These are phyloP conservation scores for Heliopora coerulea DNA, from an alignment of 92 coral and sea anemone species.

Conservation along the genomic window DNA sequence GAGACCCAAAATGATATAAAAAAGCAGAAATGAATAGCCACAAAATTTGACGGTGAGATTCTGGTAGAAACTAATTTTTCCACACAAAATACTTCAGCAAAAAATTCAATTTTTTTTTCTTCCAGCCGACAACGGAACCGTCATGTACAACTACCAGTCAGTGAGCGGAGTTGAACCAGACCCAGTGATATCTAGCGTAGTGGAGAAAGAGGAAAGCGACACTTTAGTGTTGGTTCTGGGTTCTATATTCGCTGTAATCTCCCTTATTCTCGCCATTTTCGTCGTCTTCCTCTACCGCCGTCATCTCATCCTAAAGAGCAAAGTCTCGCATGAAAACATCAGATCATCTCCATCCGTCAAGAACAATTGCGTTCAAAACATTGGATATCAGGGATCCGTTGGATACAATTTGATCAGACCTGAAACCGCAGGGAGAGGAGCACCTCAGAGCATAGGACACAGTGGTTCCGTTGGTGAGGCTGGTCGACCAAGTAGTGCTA, in stretches of 20 bases:
- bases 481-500: background rate
- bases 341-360: background rate
- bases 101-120: background rate
- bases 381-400: conserved; percentile 13
- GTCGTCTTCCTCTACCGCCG: conserved; percentile 4
- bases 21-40: no score
- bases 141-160: background rate
- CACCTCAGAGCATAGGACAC: background rate
- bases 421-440: background rate
- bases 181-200: background rate
- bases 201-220: background rate
- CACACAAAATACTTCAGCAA: background rate
- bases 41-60: no score
- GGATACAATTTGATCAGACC: background rate
- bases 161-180: conserved; percentile 25
- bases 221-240: conserved; percentile 12
- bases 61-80: no score
- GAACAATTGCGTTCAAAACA: background rate
- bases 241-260: background rate
- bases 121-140: conserved; percentile 1
- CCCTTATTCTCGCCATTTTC: background rate
- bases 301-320: background rate
- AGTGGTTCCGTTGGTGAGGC: no score
- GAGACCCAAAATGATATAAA: no score
- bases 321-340: conserved; percentile 15